These are phyloP conservation scores for Sarcophaga peregrina DNA, from an alignment of 1,140 invertebrate genomes.

Conservation along the genomic window DNA sequence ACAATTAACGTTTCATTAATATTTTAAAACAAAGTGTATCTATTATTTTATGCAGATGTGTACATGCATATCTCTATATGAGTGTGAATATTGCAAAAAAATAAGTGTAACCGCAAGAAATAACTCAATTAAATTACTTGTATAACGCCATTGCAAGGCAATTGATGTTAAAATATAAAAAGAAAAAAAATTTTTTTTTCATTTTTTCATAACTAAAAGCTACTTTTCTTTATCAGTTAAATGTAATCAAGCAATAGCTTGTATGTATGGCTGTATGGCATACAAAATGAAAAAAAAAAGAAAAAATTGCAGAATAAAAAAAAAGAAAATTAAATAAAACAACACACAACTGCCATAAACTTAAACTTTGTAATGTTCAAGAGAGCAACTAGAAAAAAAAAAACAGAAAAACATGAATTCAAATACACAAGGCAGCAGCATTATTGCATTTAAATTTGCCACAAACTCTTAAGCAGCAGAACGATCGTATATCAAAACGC, in stretches of 20 bases:
- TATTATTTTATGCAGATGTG: no score
- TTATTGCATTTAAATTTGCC: background rate
- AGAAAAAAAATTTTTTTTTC: background rate
- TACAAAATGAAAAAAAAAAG: background rate
- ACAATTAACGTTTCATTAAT: no score
- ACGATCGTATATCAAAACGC: slow-evolving; percentile 2
- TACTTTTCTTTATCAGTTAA: slow-evolving; percentile 25
- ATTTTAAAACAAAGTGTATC: no score
- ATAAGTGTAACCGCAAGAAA: background rate
- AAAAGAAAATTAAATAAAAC: background rate
- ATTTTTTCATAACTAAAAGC: background rate
- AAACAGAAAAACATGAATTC: background rate
- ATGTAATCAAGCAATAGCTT: slow-evolving; percentile 23
- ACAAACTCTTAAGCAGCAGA: background rate
- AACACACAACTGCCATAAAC: slow-evolving; percentile 8
- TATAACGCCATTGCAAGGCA: slow-evolving; percentile 6
- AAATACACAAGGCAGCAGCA: background rate
- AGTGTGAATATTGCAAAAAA: background rate
- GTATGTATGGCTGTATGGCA: background rate
- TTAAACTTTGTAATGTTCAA: background rate
- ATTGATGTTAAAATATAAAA: background rate
- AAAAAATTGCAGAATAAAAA: no score
- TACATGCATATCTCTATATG: no score
- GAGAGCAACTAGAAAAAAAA: background rate
- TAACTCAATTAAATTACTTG: background rate